phyloP scores from a whole-genome alignment of 1,140 invertebrate genomes.

The Apis cerana region DNA sequence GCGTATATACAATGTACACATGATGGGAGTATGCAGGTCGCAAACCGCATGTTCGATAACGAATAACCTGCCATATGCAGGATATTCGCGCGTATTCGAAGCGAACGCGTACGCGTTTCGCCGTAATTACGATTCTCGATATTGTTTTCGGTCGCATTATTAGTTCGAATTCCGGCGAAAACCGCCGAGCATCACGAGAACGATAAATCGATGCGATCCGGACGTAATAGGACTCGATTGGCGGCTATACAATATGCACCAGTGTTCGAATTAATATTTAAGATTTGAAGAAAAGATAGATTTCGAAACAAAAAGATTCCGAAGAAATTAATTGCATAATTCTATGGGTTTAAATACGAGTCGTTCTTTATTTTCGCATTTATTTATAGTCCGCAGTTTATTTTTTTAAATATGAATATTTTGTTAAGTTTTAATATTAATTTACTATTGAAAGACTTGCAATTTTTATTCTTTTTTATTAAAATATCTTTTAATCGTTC shows the following conservation, averaged over 20 bases:
- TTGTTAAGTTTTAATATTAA: too few relatives aligned
- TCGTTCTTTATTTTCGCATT: too few relatives aligned
- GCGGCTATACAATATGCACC: too few relatives aligned
- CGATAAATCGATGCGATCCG: constrained; percentile 25
- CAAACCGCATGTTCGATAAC: constrained; percentile 57
- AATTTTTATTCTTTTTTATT: too few relatives aligned
- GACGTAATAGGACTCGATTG: neutral
- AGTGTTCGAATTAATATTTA: neutral
- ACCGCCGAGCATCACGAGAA: constrained; percentile 6
- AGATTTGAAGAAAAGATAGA: neutral
- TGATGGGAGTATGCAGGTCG: constrained; percentile 3
- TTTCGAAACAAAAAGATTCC: too few relatives aligned
- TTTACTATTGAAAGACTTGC: too few relatives aligned
- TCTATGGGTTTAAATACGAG: too few relatives aligned
- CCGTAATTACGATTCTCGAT: constrained; percentile 59
- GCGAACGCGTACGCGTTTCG: constrained; percentile 28
- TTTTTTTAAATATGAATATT: too few relatives aligned
- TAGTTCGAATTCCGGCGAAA: constrained; percentile 54
- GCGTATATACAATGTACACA: neutral
- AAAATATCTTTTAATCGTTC: too few relatives aligned
- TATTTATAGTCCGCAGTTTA: too few relatives aligned
- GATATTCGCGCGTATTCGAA: neutral
- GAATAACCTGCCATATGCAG: constrained; percentile 44
- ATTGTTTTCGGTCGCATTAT: constrained; percentile 63
- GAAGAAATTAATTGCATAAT: too few relatives aligned